These are phyloP conservation scores for Lycodopsis pacificus DNA, from an alignment of 2,797 vertebrate species.

Conservation along the genomic window DNA sequence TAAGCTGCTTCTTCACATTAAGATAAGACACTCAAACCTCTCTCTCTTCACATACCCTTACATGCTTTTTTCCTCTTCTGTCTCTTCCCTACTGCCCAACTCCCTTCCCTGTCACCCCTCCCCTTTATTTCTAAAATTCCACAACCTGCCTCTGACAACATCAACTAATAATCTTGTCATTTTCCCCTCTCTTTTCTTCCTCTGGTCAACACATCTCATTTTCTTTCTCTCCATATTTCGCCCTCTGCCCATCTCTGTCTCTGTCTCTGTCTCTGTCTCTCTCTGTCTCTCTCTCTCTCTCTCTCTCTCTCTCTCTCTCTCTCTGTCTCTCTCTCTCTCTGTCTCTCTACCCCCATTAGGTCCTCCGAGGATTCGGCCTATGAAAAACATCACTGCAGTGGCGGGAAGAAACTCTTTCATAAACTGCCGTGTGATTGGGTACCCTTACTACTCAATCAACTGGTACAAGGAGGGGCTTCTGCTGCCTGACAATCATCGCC, in stretches of 20 bases:
- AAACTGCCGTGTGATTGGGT: slow-evolving; percentile 97
- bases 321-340: slow-evolving; percentile 5
- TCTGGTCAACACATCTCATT: slow-evolving; percentile 52
- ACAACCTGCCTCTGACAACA: slow-evolving; percentile 51
- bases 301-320: slow-evolving; percentile 9
- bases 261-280: slow-evolving; percentile 8
- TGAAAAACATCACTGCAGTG: slow-evolving; percentile 96
- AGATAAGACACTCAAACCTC: slow-evolving; percentile 24
- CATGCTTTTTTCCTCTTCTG: slow-evolving; percentile 35
- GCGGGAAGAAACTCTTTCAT: slow-evolving; percentile 97
- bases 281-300: slow-evolving; percentile 42
- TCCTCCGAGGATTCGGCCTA: slow-evolving; percentile 94
- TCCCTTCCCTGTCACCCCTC: slow-evolving; percentile 50
- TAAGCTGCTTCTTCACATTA: background rate
- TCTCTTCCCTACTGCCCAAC: slow-evolving; percentile 32
- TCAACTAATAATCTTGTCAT: slow-evolving; percentile 68
- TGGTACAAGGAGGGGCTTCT: slow-evolving; percentile 97
- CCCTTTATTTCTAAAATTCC: slow-evolving; percentile 71
- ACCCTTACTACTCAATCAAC: slow-evolving; percentile 99
- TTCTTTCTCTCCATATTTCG: slow-evolving; percentile 39
- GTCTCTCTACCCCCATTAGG: slow-evolving; percentile 75
- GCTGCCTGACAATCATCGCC: slow-evolving; percentile 97
- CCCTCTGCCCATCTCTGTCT: slow-evolving; percentile 9
- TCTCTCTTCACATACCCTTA: slow-evolving; percentile 30
- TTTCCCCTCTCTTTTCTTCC: slow-evolving; percentile 41